Conservation (phyloP, 2,797 vertebrate genomes). For the Malurus leucopterus region DNA sequence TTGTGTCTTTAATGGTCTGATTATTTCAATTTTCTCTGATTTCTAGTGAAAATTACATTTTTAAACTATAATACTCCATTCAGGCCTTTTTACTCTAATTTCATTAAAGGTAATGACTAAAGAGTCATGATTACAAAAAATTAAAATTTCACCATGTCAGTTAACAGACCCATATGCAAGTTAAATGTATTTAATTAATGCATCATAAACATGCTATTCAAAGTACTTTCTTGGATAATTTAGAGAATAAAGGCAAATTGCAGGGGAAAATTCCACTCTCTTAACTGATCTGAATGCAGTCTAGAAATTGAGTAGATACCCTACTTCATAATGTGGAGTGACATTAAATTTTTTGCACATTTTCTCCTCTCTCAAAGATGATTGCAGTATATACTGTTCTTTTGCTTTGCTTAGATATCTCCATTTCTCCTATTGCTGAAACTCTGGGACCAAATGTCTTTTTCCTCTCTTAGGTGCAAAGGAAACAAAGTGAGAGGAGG, state of each 20-base stretch:
- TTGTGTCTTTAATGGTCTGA: slow-evolving; percentile 26
- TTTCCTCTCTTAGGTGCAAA: background rate
- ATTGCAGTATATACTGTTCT: background rate
- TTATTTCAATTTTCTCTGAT: slow-evolving; percentile 20
- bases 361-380: background rate
- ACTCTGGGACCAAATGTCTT: background rate
- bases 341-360: background rate
- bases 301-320: background rate
- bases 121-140: slow-evolving; percentile 25
- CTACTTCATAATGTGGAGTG: background rate
- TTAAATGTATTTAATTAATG: slow-evolving; percentile 50
- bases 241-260: slow-evolving; percentile 14
- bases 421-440: background rate
- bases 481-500: background rate
- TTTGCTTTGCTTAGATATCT: background rate
- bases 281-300: background rate
- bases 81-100: slow-evolving; percentile 20
- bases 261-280: background rate
- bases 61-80: slow-evolving; percentile 21
- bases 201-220: slow-evolving; percentile 29
- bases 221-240: slow-evolving; percentile 22
- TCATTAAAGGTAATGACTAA: slow-evolving; percentile 31
- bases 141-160: slow-evolving; percentile 1
- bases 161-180: background rate
- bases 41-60: slow-evolving; percentile 31